phyloP scores from a whole-genome alignment of 2,888 invertebrate species.

The Drosophila mettleri region DNA sequence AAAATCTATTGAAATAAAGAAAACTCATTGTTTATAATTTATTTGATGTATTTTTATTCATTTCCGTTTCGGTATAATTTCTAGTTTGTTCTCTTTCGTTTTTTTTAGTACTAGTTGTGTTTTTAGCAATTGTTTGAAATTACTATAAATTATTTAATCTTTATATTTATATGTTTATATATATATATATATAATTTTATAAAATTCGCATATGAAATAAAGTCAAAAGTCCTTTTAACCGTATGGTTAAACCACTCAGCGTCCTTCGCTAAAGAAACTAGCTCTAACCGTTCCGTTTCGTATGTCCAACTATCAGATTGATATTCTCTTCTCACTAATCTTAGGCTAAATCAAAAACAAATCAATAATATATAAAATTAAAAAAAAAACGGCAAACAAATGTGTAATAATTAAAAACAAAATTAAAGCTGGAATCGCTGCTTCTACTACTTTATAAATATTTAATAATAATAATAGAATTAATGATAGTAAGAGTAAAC shows the following conservation, averaged over 20 bases:
- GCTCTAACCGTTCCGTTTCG: conserved; percentile 20
- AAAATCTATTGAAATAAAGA: not conserved
- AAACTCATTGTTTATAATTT: conserved; percentile 42
- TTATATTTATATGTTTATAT: conserved; percentile 65
- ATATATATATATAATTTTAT: conserved; percentile 51
- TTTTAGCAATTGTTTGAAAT: conserved; percentile 75
- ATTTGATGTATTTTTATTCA: conserved; percentile 78
- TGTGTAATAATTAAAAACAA: conserved; percentile 62
- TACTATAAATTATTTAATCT: conserved; percentile 79
- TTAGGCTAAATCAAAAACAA: conserved; percentile 71
- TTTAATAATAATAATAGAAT: conserved; percentile 29
- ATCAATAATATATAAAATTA: conserved; percentile 55
- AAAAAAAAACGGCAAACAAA: conserved; percentile 64
- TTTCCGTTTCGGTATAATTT: conserved; percentile 83
- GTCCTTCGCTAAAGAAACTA: conserved; percentile 33
- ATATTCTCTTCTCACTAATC: conserved; percentile 39
- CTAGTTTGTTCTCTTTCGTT: conserved; percentile 80
- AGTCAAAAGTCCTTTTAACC: conserved; percentile 73
- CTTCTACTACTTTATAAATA: conserved; percentile 50
- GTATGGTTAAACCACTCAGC: conserved; percentile 43
- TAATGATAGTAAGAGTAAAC: conserved; percentile 42
- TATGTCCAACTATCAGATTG: conserved; percentile 18
- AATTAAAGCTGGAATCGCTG: conserved; percentile 79
- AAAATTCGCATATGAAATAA: conserved; percentile 81
- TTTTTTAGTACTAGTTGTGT: conserved; percentile 76